Evolutionary conservation across 2,797 vertebrate genomes (phyloP).

Genomic region (Sebastiscus tertius): DNA sequence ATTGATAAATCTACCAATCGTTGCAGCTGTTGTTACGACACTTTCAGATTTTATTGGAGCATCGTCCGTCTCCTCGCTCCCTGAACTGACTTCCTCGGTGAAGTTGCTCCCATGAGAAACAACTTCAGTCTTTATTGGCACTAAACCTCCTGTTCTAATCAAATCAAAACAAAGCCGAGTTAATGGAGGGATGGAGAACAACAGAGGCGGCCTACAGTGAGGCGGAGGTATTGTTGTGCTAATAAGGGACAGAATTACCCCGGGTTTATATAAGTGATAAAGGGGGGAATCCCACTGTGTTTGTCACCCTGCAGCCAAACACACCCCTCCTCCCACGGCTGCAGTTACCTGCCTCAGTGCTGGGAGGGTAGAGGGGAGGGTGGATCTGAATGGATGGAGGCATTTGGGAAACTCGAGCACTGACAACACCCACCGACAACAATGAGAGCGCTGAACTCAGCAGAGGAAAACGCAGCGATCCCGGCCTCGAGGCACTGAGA

Average conservation of each 20-base stretch:
- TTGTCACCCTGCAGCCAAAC: slow-evolving; percentile 25
- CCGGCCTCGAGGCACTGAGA: background rate
- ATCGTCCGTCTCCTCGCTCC: background rate
- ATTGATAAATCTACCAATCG: background rate
- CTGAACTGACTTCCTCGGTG: background rate
- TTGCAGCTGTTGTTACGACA: too few species aligned
- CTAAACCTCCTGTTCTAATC: slow-evolving; percentile 16
- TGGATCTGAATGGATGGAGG: slow-evolving; percentile 19
- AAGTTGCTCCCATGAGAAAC: background rate
- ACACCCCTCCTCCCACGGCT: background rate
- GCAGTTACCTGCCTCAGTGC: background rate
- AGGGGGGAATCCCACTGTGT: slow-evolving; percentile 43
- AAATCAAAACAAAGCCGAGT: slow-evolving; percentile 1
- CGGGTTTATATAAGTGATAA: slow-evolving; percentile 32
- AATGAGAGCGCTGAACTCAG: slow-evolving; percentile 3
- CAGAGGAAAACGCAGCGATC: background rate
- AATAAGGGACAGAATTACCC: slow-evolving; percentile 41
- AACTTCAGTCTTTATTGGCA: slow-evolving; percentile 3
- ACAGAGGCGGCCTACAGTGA: slow-evolving; percentile 1
- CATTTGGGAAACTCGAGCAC: slow-evolving; percentile 32
- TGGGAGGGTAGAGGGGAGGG: background rate
- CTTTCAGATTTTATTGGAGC: background rate
- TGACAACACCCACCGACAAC: slow-evolving; percentile 11
- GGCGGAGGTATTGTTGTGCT: slow-evolving; percentile 42
- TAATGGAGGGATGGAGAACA: slow-evolving; percentile 17